Evolutionary conservation across 2,797 vertebrate genomes (phyloP).

Genomic region (Pitangus sulphuratus): DNA sequence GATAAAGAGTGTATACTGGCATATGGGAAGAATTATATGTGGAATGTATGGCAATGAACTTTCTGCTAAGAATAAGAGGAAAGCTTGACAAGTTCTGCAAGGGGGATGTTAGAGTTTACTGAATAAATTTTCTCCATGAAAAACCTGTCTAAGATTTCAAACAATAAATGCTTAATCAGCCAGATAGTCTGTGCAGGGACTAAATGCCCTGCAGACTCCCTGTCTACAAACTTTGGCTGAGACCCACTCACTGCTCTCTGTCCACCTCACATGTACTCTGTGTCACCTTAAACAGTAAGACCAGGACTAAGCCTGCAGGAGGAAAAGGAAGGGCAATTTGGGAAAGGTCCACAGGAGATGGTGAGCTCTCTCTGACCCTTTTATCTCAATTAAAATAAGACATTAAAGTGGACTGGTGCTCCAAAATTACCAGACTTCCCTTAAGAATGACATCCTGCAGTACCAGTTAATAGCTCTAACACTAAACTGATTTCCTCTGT

Average conservation of each 20-base stretch:
- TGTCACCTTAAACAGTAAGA: neutral
- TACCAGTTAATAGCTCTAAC: neutral
- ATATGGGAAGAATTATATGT: neutral
- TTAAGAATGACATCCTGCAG: neutral
- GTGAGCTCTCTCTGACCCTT: neutral
- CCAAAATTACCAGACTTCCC: neutral
- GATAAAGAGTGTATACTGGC: neutral
- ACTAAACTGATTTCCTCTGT: neutral
- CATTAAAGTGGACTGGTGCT: neutral
- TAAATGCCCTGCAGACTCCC: neutral
- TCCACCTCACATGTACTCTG: rapidly evolving
- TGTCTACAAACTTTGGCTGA: neutral
- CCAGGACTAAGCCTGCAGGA: neutral
- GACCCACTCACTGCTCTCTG: neutral
- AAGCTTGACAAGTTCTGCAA: neutral
- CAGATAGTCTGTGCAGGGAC: neutral
- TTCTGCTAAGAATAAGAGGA: neutral
- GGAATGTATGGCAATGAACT: neutral
- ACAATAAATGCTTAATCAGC: neutral
- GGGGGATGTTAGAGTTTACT: neutral
- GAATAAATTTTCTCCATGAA: neutral
- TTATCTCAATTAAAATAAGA: neutral
- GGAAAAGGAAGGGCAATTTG: neutral
- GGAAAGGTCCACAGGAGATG: neutral
- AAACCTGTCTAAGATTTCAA: neutral